A percentile compares a stretch with the other conserved stretches of the same genome.
Conservation (phyloP, 1,140 invertebrate genomes). For the Drosophila tsacasi region DNA sequence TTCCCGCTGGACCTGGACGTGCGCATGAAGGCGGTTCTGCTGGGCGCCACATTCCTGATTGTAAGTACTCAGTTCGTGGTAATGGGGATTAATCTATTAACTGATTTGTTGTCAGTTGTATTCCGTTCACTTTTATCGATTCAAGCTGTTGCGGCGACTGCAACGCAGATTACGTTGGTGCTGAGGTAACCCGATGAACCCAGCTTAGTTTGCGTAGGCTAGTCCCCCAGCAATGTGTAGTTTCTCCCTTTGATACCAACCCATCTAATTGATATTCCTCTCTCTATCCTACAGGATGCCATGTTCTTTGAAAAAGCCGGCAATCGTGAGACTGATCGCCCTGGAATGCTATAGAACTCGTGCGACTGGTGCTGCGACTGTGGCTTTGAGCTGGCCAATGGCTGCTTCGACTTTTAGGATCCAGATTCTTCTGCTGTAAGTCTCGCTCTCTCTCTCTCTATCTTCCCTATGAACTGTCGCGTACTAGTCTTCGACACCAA, state of each 20-base stretch:
- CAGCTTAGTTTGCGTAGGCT: slow-evolving; percentile 41
- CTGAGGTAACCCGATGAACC: slow-evolving; percentile 39
- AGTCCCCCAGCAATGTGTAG: slow-evolving; percentile 1
- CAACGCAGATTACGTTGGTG: slow-evolving; percentile 48
- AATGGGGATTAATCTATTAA: slow-evolving; percentile 2
- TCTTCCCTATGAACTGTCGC: slow-evolving; percentile 64
- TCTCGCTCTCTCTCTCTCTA: slow-evolving; percentile 17
- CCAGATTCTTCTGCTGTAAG: background rate
- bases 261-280: background rate
- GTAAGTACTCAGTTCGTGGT: slow-evolving; percentile 86
- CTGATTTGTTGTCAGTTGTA: slow-evolving; percentile 30
- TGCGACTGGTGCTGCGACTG: slow-evolving; percentile 19
- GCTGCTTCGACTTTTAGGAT: background rate
- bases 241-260: background rate
- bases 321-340: slow-evolving; percentile 73
- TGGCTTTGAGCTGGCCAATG: slow-evolving; percentile 1
- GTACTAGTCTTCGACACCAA: slow-evolving; percentile 63
- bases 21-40: slow-evolving; percentile 91
- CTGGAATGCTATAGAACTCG: slow-evolving; percentile 72
- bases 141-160: slow-evolving; percentile 49
- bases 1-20: slow-evolving; percentile 94
- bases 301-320: slow-evolving; percentile 90
- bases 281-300: slow-evolving; percentile 88
- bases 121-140: slow-evolving; percentile 49
- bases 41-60: slow-evolving; percentile 91